phyloP scores from a whole-genome alignment of 1,140 invertebrate genomes.

The Argopecten irradians region DNA sequence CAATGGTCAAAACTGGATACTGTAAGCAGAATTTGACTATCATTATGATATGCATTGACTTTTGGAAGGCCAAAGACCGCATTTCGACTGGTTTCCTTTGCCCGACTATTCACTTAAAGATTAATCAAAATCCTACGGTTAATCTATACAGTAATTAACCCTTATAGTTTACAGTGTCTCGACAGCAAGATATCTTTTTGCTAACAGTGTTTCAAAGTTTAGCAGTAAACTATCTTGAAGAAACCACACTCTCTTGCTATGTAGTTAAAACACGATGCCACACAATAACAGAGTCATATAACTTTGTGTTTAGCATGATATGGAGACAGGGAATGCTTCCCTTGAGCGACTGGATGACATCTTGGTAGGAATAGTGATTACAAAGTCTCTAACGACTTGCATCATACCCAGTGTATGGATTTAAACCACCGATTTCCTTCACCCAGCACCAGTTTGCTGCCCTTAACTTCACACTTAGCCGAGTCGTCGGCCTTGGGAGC shows the following conservation, averaged over 20 bases:
- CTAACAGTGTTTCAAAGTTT: not conserved
- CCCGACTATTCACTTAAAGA: no score
- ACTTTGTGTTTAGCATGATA: not conserved
- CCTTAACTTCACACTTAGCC: not conserved
- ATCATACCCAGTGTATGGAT: not conserved
- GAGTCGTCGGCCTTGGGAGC: not conserved
- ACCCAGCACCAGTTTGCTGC: not conserved
- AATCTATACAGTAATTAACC: no score
- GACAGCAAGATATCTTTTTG: no score
- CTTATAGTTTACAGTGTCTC: no score
- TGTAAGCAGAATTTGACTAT: no score
- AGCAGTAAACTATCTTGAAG: not conserved
- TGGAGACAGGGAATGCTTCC: not conserved
- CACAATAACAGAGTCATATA: not conserved
- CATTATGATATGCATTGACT: no score
- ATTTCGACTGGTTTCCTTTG: no score
- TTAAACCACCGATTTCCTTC: not conserved
- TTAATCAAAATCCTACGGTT: no score
- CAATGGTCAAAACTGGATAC: no score
- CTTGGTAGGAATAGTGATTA: not conserved
- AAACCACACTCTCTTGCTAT: not conserved
- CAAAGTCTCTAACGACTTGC: not conserved
- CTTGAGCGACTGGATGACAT: not conserved
- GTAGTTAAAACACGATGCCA: not conserved
- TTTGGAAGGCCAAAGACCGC: no score